Conservation (phyloP, 2,797 vertebrate genomes). For the Hybognathus amarus region DNA sequence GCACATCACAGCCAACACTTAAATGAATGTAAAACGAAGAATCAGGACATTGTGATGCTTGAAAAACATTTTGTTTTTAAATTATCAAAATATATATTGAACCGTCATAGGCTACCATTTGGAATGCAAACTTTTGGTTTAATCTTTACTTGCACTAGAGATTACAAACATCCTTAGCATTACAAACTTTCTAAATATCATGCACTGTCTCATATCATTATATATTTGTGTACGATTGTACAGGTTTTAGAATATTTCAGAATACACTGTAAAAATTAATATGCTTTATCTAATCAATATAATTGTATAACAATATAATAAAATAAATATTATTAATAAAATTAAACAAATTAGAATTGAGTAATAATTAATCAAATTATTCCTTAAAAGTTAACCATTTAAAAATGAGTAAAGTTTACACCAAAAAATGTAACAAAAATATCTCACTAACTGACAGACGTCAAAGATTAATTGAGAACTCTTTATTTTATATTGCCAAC, state of each 20-base stretch:
- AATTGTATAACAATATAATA: no score
- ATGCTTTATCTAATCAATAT: no score
- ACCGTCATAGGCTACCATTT: background rate
- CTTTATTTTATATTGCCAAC: no score
- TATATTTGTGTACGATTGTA: background rate
- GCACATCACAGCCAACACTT: background rate
- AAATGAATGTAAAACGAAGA: background rate
- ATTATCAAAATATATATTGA: background rate
- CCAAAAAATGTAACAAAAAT: no score
- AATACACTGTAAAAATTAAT: no score
- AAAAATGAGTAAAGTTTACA: no score
- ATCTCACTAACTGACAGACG: no score
- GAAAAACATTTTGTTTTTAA: background rate
- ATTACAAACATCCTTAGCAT: background rate
- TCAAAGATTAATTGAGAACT: no score
- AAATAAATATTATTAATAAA: no score
- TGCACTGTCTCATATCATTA: background rate
- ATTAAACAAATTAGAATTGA: no score
- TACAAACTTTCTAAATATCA: background rate
- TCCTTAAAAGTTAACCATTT: no score
- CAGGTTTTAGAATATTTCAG: background rate
- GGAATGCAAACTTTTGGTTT: background rate
- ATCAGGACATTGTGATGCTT: background rate
- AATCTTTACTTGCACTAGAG: background rate
- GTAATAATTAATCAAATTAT: no score